Percentiles rank a stretch among this genome's conserved stretches.
Conservation (phyloP, 2,888 invertebrate genomes). For the Erebia epiphron region DNA sequence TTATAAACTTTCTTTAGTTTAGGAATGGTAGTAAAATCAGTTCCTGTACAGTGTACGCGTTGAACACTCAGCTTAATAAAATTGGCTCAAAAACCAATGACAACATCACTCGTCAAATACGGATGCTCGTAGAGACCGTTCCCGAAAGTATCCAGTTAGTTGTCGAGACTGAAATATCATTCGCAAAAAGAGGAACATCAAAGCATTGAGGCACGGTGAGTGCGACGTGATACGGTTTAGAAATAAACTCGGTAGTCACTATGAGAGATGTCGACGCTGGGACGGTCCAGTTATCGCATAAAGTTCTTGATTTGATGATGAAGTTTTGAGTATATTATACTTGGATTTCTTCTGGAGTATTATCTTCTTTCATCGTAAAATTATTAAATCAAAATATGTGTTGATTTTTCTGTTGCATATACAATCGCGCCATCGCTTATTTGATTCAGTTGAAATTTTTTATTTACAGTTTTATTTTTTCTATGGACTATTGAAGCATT, state of each 20-base stretch:
- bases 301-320: background rate
- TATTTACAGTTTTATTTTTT: too few relatives aligned
- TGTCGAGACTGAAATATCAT: conserved; percentile 69
- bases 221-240: conserved; percentile 76
- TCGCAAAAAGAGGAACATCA: conserved; percentile 82
- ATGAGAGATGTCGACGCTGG: conserved; percentile 58
- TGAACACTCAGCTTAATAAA: background rate
- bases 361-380: too few relatives aligned
- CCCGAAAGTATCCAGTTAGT: conserved; percentile 73
- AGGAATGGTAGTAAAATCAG: background rate
- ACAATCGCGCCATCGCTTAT: too few relatives aligned
- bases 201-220: conserved; percentile 71
- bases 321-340: background rate
- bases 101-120: conserved; percentile 50
- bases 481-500: too few relatives aligned
- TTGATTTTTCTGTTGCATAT: too few relatives aligned
- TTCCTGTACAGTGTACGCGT: background rate
- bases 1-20: background rate
- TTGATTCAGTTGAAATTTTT: too few relatives aligned
- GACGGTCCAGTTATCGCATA: conserved; percentile 47
- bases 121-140: conserved; percentile 55
- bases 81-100: conserved; percentile 16
- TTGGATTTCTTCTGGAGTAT: too few relatives aligned
- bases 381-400: too few relatives aligned
- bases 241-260: conserved; percentile 65